These are phyloP conservation scores for Sphaerophoria taeniata DNA, from an alignment of 2,888 invertebrate genomes.

Conservation along the genomic window DNA sequence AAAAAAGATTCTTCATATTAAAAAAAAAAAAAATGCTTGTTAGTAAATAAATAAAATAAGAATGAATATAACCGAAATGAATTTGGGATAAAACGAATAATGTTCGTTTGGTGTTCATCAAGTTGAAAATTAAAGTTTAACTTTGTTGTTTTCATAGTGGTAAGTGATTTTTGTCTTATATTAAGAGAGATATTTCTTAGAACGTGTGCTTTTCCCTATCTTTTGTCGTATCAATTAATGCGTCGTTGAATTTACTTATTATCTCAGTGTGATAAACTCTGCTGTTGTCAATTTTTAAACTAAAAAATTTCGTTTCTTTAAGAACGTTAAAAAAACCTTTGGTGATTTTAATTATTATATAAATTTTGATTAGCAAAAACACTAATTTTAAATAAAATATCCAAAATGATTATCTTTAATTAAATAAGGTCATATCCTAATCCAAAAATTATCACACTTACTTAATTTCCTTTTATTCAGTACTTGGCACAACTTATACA, in stretches of 20 bases:
- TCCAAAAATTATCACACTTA: conserved; percentile 82
- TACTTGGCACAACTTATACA: conserved; percentile 83
- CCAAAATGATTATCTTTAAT: conserved; percentile 77
- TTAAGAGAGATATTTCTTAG: conserved; percentile 54
- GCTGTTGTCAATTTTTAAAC: conserved; percentile 42
- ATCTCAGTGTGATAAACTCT: conserved; percentile 70
- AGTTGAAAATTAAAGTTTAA: conserved; percentile 33
- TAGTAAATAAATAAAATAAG: not conserved
- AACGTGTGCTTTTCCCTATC: conserved; percentile 70
- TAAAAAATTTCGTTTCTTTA: conserved; percentile 56
- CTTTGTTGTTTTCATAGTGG: conserved; percentile 60
- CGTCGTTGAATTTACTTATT: conserved; percentile 1
- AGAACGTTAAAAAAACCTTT: conserved; percentile 58
- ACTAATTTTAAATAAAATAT: conserved; percentile 71
- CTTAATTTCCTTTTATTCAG: conserved; percentile 78
- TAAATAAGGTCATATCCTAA: conserved; percentile 77
- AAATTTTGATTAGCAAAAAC: conserved; percentile 73
- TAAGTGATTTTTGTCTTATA: conserved; percentile 25
- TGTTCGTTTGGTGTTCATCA: conserved; percentile 32
- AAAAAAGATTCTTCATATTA: conserved; percentile 67
- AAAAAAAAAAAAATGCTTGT: conserved; percentile 42
- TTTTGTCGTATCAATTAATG: conserved; percentile 25
- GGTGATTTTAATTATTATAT: conserved; percentile 56
- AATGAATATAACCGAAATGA: conserved; percentile 62
- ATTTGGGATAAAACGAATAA: conserved; percentile 67